These are phyloP conservation scores for Oncopodura yosiiana DNA, from an alignment of 1,140 invertebrate genomes.

Conservation along the genomic window DNA sequence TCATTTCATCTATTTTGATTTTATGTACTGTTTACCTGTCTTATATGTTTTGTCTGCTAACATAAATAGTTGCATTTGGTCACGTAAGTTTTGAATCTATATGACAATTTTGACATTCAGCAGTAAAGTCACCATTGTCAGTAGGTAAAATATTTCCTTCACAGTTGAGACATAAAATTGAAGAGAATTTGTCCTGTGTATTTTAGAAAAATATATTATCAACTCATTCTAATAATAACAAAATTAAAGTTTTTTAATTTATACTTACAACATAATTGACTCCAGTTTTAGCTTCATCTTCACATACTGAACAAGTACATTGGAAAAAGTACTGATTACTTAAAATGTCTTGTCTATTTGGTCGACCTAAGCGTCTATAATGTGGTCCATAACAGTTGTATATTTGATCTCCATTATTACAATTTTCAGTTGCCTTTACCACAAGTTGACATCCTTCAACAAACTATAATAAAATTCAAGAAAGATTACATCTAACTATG, in stretches of 20 bases:
- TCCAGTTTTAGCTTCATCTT: slow-evolving; percentile 39
- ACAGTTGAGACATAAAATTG: slow-evolving; percentile 37
- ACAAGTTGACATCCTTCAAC: slow-evolving; percentile 43
- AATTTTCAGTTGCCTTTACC: slow-evolving; percentile 47
- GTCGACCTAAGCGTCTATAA: slow-evolving; percentile 47
- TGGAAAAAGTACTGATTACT: slow-evolving; percentile 59
- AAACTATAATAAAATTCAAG: slow-evolving; percentile 37
- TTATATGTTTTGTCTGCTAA: slow-evolving; percentile 36
- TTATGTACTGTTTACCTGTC: slow-evolving; percentile 34
- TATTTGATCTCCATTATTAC: slow-evolving; percentile 51
- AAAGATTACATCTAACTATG: slow-evolving; percentile 37
- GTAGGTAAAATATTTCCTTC: slow-evolving; percentile 29
- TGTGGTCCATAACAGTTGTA: slow-evolving; percentile 69
- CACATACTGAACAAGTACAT: slow-evolving; percentile 55
- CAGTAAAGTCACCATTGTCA: slow-evolving; percentile 15
- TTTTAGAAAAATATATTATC: not conserved
- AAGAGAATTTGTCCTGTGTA: slow-evolving; percentile 41
- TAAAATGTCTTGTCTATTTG: slow-evolving; percentile 50
- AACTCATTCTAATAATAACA: no score
- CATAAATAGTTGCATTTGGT: slow-evolving; percentile 36
- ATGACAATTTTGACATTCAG: slow-evolving; percentile 37
- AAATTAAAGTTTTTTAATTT: no score
- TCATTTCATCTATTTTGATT: no score
- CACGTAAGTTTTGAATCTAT: slow-evolving; percentile 32
- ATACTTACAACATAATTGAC: slow-evolving; percentile 46